phyloP scores from a whole-genome alignment of 53 echinoderm and acorn worm genomes.

The Stichopus horrens region DNA sequence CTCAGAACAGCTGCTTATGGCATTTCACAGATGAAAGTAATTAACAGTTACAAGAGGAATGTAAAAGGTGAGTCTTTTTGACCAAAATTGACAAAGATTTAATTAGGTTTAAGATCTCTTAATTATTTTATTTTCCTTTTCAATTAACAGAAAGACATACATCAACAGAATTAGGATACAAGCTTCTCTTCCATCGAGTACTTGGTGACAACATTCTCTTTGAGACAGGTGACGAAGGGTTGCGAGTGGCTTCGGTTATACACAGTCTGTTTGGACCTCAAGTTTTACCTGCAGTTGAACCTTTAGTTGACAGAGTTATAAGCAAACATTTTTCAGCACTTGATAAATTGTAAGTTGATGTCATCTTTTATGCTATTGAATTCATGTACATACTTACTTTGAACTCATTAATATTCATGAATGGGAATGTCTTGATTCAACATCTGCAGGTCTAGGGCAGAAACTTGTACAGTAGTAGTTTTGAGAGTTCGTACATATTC shows the following conservation, averaged over 20 bases:
- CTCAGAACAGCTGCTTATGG: too few species aligned
- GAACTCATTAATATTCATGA: neutral
- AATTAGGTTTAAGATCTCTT: too few species aligned
- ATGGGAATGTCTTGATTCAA: too few species aligned
- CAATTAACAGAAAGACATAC: conserved; percentile 57
- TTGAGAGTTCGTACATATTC: too few species aligned
- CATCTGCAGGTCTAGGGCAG: too few species aligned
- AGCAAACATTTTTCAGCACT: conserved; percentile 71
- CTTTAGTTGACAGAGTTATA: conserved; percentile 68
- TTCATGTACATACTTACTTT: neutral
- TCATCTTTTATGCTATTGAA: neutral
- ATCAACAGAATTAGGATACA: conserved; percentile 84
- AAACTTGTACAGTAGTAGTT: too few species aligned
- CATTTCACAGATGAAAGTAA: too few species aligned
- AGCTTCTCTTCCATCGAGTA: conserved; percentile 77
- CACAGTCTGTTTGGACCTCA: conserved; percentile 72
- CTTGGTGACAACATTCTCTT: conserved; percentile 96
- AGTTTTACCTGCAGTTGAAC: conserved; percentile 61
- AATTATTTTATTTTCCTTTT: neutral
- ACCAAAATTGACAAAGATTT: too few species aligned
- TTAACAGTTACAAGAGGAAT: too few species aligned
- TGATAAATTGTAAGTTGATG: conserved; percentile 30
- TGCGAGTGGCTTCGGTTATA: conserved; percentile 69
- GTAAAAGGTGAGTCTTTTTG: too few species aligned
- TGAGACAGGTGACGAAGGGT: conserved; percentile 63